A percentile compares a stretch with the other conserved stretches of the same genome.
Conservation (phyloP, 2,888 invertebrate species). For the Andrena trimmerana region DNA sequence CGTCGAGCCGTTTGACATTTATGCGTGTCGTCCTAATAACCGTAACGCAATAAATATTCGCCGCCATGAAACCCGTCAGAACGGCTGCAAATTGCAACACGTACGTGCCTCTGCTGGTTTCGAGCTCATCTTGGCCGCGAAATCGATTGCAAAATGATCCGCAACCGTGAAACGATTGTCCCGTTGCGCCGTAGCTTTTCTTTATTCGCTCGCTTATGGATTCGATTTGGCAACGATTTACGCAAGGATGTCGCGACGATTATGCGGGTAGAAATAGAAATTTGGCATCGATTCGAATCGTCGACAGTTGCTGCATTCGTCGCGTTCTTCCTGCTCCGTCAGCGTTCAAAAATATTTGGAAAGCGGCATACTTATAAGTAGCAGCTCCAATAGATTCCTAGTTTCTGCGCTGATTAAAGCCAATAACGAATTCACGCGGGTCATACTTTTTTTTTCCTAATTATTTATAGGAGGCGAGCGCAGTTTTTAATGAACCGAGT, state of each 20-base stretch:
- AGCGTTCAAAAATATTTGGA: slow-evolving; percentile 27
- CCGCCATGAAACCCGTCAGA: neutral
- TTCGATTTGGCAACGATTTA: slow-evolving; percentile 48
- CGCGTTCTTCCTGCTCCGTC: slow-evolving; percentile 27
- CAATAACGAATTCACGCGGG: slow-evolving; percentile 3
- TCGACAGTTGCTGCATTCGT: neutral
- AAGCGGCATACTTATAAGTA: slow-evolving; percentile 3
- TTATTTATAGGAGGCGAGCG: neutral
- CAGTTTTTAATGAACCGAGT: neutral
- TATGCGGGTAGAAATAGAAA: slow-evolving; percentile 52
- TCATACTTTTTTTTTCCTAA: neutral
- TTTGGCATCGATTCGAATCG: slow-evolving; percentile 50
- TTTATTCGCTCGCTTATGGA: neutral
- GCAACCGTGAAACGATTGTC: slow-evolving; percentile 28
- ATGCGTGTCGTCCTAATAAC: slow-evolving; percentile 55
- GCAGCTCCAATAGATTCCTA: slow-evolving; percentile 1
- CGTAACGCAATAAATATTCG: slow-evolving; percentile 57
- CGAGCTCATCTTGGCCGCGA: neutral
- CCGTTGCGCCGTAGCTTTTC: slow-evolving; percentile 5
- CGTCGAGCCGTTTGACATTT: slow-evolving; percentile 53
- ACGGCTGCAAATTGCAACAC: slow-evolving; percentile 39
- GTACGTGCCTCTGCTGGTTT: neutral
- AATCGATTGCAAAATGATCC: slow-evolving; percentile 20
- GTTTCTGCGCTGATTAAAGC: slow-evolving; percentile 22
- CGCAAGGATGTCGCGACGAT: slow-evolving; percentile 35